Percentiles rank a stretch among this genome's conserved stretches.
Conservation (phyloP, 2,113 vertebrate species). For the Hypanus sabinus region DNA sequence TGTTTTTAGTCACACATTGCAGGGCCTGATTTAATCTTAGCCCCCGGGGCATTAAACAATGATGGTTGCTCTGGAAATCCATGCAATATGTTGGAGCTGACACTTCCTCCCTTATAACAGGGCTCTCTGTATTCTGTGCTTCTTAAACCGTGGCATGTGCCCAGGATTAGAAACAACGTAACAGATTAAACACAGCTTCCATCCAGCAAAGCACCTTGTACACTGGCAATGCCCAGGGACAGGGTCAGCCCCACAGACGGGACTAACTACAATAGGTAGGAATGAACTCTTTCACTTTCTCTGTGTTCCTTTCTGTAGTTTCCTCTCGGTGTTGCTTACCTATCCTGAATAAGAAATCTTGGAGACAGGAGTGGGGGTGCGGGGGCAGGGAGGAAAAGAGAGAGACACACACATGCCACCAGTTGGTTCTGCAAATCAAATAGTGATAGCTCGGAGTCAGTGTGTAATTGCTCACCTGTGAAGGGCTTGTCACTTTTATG, state of each 20-base stretch:
- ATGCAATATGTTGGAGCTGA: neutral
- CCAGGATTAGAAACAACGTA: conserved; percentile 40
- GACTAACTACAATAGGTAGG: neutral
- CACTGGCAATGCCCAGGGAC: neutral
- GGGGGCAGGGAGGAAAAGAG: too few relatives aligned
- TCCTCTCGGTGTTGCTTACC: neutral
- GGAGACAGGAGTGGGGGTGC: neutral
- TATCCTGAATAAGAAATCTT: neutral
- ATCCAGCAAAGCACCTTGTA: neutral
- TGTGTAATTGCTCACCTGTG: neutral
- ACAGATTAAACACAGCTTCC: neutral
- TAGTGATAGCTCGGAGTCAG: neutral
- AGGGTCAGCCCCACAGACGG: neutral
- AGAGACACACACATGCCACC: neutral
- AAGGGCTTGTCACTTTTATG: neutral
- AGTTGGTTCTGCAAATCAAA: too few relatives aligned
- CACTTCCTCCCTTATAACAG: neutral
- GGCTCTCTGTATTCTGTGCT: conserved; percentile 20
- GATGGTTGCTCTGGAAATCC: neutral
- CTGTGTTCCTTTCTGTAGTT: neutral
- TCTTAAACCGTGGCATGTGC: conserved; percentile 39
- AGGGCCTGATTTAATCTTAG: neutral
- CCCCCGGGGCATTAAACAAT: conserved; percentile 19
- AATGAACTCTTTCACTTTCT: neutral
- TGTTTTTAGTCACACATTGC: neutral